Base-by-base conservation (phyloP, 2,797 vertebrate species). In the Acipenser ruthenus region DNA sequence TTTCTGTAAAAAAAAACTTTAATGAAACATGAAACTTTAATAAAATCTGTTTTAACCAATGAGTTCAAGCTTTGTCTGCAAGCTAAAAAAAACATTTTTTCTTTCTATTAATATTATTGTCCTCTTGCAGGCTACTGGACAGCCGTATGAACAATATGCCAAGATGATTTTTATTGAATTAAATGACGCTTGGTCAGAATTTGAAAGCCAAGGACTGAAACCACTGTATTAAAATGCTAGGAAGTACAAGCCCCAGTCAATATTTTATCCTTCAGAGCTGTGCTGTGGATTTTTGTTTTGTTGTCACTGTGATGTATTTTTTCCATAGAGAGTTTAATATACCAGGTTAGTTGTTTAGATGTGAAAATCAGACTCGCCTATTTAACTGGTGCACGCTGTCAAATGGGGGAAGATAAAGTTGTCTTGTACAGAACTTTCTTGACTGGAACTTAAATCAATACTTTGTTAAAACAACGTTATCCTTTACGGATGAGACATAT, bases 121-220 rank as follows among this genome's bases (percentile, higher is more conserved):
- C 23, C 23, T 37, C 23, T 82, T 69, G 1, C 78, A 99, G 97
- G 97, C 97, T 13, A 99, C 97, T 1, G 97, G 95, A 73, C 89
- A 99, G 82, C 95, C 95, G 11, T 99, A 99, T 75, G 97, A 99
- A 93, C 97, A 99, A 83, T 99, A 99, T 73, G 97, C 97, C 92
- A 99, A 99, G 93, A 98, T 99, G 97, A 99, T 99, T 87, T 99
- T 99, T 88, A 98, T 99, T 94, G 97, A 99, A 87, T 86, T 99
- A 67, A 99, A 99, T 15, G 96, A 99, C 70, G 97, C 97, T 80
- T 99, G 97, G 97, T 99, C 97, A 86, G 97, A 99, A 91, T 99
- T 99, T 87, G 97, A 99, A 71, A 97, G 94, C 84, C 97, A 98
- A 94, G 97, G 97, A 87, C 97, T 95, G 83, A 99, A 99, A 82